phyloP scores from a whole-genome alignment of 2,113 vertebrate species.

The Dasyprocta punctata region DNA sequence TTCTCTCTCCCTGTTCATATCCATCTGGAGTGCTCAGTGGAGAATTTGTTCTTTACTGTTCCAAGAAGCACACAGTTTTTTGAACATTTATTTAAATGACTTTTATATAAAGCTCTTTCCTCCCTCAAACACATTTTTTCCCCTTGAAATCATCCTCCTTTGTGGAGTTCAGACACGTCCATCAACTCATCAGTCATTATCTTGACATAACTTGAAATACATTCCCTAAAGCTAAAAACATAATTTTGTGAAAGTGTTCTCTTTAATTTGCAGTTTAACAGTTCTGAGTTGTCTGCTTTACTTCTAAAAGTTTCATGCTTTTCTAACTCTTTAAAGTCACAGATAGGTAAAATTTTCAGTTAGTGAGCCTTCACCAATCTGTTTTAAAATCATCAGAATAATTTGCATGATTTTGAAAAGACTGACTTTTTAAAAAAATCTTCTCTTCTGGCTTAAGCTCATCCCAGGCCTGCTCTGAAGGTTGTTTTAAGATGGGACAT shows the following conservation, averaged over 20 bases:
- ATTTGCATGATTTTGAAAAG: background rate
- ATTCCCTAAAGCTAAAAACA: constrained; percentile 55
- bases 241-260: constrained; percentile 27
- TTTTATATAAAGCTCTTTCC: constrained; percentile 33
- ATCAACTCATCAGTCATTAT: constrained; percentile 50
- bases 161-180: constrained; percentile 29
- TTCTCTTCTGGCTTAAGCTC: background rate
- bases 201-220: constrained; percentile 44
- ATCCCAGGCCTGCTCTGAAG: background rate
- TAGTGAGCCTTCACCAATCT: background rate
- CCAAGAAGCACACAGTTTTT: background rate
- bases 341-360: background rate
- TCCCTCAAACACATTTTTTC: background rate
- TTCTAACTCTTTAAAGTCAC: constrained; percentile 43
- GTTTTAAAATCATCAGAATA: background rate
- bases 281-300: background rate
- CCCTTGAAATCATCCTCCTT: constrained; percentile 14
- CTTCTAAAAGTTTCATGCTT: background rate
- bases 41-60: constrained; percentile 13
- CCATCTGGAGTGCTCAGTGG: background rate
- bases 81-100: constrained; percentile 19
- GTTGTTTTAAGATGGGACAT: background rate
- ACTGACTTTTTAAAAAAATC: background rate
- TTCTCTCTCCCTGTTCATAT: background rate
- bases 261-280: constrained; percentile 42